Percentiles rank a stretch among this genome's conserved stretches.
These are phyloP conservation scores for Morinoia aosen DNA, from an alignment of 2,888 invertebrate species.

Conservation along the genomic window DNA sequence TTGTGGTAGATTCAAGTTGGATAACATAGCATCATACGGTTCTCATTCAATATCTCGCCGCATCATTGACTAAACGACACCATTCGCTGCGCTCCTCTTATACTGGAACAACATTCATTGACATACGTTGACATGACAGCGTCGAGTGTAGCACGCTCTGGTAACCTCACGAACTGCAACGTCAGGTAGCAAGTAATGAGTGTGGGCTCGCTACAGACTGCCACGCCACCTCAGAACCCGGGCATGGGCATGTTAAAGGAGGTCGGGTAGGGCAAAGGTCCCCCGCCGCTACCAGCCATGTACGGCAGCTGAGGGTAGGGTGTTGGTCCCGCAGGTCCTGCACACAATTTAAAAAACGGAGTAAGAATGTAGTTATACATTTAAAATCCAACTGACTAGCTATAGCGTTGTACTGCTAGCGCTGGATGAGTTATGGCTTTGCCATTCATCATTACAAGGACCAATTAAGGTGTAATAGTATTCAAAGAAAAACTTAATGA, in stretches of 20 bases:
- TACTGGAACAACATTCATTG: not conserved
- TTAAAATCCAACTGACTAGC: not conserved
- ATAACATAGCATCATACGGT: not conserved
- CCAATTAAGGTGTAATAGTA: no score
- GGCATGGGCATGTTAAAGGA: constrained; percentile 65
- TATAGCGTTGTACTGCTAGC: no score
- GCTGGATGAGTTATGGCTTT: no score
- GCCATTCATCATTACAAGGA: no score
- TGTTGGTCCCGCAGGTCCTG: constrained; percentile 55
- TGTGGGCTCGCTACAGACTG: not conserved
- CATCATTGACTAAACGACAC: not conserved
- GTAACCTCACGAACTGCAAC: not conserved
- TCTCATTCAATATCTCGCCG: not conserved
- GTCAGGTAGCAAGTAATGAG: not conserved
- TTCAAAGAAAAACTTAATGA: no score
- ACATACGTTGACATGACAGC: no score
- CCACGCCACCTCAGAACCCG: constrained; percentile 28
- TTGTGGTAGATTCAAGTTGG: not conserved
- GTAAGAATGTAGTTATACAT: constrained; percentile 7
- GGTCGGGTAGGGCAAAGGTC: constrained; percentile 9
- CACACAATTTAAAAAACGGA: constrained; percentile 53
- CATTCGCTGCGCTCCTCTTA: not conserved
- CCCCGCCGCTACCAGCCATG: not conserved
- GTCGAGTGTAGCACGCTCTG: no score
- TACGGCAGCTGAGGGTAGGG: constrained; percentile 61